Evolutionary conservation across 2,113 vertebrate species (phyloP).

Genomic region (Entelurus aequoreus): DNA sequence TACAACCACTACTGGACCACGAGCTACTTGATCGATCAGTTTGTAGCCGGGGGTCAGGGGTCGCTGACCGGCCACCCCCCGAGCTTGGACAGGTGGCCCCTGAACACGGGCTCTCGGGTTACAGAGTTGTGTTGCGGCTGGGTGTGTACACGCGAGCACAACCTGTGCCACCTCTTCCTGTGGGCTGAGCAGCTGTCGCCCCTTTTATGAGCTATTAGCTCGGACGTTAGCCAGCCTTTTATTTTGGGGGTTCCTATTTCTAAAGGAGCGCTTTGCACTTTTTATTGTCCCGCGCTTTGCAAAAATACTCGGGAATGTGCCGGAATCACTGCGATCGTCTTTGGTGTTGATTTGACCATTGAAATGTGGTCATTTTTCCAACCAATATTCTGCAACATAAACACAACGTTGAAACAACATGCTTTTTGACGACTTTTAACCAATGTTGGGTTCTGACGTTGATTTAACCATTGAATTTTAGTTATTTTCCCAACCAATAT

Average conservation of each 20-base stretch:
- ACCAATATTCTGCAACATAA: too few relatives aligned
- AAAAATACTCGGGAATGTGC: slow-evolving; percentile 11
- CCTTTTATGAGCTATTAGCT: slow-evolving; percentile 56
- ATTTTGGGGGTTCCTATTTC: slow-evolving; percentile 59
- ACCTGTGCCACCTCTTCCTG: slow-evolving; percentile 40
- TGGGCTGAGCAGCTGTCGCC: slow-evolving; percentile 59
- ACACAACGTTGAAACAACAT: too few relatives aligned
- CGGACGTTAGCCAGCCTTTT: slow-evolving; percentile 43
- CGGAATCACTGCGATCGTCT: slow-evolving; percentile 7
- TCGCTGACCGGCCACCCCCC: slow-evolving; percentile 39
- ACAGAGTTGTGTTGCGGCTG: slow-evolving; percentile 57
- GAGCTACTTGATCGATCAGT: neutral
- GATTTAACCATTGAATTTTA: too few relatives aligned
- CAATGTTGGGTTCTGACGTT: too few relatives aligned
- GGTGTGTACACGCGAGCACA: slow-evolving; percentile 51
- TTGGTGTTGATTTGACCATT: neutral
- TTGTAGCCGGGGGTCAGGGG: slow-evolving; percentile 31
- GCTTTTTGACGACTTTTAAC: too few relatives aligned
- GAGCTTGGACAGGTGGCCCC: slow-evolving; percentile 52
- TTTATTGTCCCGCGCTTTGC: slow-evolving; percentile 26
- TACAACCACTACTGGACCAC: too few relatives aligned
- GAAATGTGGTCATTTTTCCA: too few relatives aligned
- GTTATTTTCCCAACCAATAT: too few relatives aligned
- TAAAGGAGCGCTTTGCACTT: slow-evolving; percentile 26
- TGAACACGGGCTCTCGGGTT: slow-evolving; percentile 42